These are phyloP conservation scores for Rostratula benghalensis DNA, from an alignment of 2,113 vertebrate species.

Conservation along the genomic window DNA sequence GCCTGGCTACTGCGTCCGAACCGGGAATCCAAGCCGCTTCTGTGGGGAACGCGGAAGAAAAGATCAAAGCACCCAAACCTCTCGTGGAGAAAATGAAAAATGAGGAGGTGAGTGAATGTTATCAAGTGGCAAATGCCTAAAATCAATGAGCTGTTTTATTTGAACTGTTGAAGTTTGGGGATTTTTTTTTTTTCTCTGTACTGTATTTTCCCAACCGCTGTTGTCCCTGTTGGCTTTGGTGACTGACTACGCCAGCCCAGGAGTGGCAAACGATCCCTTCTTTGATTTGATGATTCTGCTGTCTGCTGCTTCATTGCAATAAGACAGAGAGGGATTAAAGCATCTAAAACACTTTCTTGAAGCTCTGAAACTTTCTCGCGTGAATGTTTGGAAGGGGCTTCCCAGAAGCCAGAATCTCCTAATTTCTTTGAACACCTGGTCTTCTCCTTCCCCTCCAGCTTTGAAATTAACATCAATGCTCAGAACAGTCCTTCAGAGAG, in stretches of 20 bases:
- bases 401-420: background rate
- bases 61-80: slow-evolving; percentile 10
- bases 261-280: background rate
- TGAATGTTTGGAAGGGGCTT: background rate
- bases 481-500: background rate
- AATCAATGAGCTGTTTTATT: background rate
- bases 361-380: background rate
- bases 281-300: background rate
- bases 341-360: background rate
- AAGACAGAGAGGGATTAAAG: background rate
- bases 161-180: background rate
- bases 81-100: slow-evolving; percentile 74
- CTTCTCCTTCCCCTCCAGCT: background rate
- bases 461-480: background rate
- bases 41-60: slow-evolving; percentile 39
- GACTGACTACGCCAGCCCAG: background rate
- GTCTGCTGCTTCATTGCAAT: background rate
- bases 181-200: background rate
- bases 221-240: background rate
- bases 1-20: slow-evolving; percentile 62
- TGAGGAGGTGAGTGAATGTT: slow-evolving; percentile 74
- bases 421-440: background rate
- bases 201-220: background rate
- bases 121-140: background rate
- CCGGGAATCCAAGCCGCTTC: slow-evolving; percentile 51